Conservation (phyloP, 2,113 vertebrate genomes). For the Sebastes schlegelii region DNA sequence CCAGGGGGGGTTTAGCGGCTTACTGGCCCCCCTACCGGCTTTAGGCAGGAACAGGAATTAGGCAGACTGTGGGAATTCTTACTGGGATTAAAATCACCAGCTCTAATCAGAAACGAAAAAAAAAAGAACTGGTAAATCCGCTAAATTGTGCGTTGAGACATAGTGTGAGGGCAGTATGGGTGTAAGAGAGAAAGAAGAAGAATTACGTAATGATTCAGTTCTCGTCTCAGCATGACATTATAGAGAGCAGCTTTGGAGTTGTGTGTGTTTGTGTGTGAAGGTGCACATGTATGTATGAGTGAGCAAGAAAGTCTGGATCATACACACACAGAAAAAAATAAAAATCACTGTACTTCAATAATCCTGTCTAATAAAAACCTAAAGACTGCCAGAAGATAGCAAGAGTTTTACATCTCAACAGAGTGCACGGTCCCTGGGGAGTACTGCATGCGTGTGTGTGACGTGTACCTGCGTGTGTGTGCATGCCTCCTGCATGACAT, state of each 20-base stretch:
- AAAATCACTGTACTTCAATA: slow-evolving; percentile 28
- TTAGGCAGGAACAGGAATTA: slow-evolving; percentile 72
- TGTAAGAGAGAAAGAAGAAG: slow-evolving; percentile 33
- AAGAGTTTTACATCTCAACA: slow-evolving; percentile 25
- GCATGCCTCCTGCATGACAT: slow-evolving; percentile 46
- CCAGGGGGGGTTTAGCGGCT: slow-evolving; percentile 66
- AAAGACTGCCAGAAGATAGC: slow-evolving; percentile 27
- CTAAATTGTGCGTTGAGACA: slow-evolving; percentile 51
- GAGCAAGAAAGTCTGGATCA: not conserved
- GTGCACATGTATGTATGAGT: not conserved
- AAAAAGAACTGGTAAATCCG: slow-evolving; percentile 47
- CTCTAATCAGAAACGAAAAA: slow-evolving; percentile 68
- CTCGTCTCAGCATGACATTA: slow-evolving; percentile 32
- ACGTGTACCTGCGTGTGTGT: slow-evolving; percentile 10
- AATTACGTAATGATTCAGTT: slow-evolving; percentile 66
- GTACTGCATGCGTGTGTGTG: slow-evolving; percentile 10
- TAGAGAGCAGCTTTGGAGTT: slow-evolving; percentile 30
- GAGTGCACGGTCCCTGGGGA: slow-evolving; percentile 35
- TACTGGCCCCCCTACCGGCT: slow-evolving; percentile 68
- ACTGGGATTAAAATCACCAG: slow-evolving; percentile 72
- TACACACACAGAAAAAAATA: not conserved
- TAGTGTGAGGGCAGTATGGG: slow-evolving; percentile 17
- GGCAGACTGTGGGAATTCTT: slow-evolving; percentile 79
- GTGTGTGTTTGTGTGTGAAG: slow-evolving; percentile 8
- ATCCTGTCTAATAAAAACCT: slow-evolving; percentile 39